Evolutionary conservation across 2,113 vertebrate species (phyloP), one percentile per base, ranked within the genome.

Genomic region (Connochaetes taurinus): DNA sequence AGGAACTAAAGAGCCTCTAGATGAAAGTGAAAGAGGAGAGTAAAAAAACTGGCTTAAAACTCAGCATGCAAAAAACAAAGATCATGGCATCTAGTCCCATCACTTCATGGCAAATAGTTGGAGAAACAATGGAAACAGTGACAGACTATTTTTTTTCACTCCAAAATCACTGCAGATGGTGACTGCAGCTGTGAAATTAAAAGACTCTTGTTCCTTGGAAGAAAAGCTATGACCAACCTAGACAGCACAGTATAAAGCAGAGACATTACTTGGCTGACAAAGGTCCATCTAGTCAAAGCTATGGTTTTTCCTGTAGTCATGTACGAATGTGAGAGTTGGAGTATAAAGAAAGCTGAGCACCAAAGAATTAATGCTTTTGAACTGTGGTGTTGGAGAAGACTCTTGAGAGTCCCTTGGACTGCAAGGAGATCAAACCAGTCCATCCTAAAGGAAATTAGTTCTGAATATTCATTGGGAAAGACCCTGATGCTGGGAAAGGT

Each of bases 281-380:
- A 67, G 64, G 3, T n/a, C 64, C 1, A 0, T 67, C 33, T 67
- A 67, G 64, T n/a, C 33, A 67, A n/a, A 10, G 16, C 16, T n/a
- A 19, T n/a, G 33, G 64, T n/a, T 67, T n/a, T 67, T n/a, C 64
- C 64, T 10, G 33, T 67, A 2, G 33, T 19, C 64, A 5, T n/a
- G 64, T 67, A 19, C 10, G 14, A 16, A 67, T n/a, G 64, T 67
- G 64, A 67, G 33, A n/a, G 33, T 67, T 19, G 33, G 33, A 67
- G 0, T 2, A 10, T 67, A 10, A 67, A 67, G 64, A 67, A 67
- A 19, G 64, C 33, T 67, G 16, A 67, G 33, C 4, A 0, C 33
- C 16, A 17, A 67, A 67, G 33, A n/a, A 67, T 67, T n/a, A 17
- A n/a, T n/a, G 16, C 33, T n/a, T 19, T 67, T 67, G 33, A n/a